These are phyloP conservation scores for Heliothis virescens DNA, from an alignment of 1,140 invertebrate genomes.

Conservation along the genomic window DNA sequence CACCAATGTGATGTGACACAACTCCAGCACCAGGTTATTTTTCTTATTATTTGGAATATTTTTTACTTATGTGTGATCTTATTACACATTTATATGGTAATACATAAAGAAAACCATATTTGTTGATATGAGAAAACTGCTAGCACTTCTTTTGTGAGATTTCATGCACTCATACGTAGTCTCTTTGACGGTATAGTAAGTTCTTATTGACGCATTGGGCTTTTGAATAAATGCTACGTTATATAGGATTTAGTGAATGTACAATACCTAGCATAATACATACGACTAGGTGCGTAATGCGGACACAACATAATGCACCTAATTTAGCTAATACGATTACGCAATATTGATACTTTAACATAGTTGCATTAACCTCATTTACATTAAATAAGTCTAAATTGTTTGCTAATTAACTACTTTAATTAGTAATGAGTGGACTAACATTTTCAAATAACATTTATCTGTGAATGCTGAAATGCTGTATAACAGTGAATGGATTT, in stretches of 20 bases:
- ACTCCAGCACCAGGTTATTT: slow-evolving; percentile 36
- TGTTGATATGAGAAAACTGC: slow-evolving; percentile 50
- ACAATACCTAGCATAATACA: no score
- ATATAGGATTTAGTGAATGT: no score
- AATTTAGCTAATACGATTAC: no score
- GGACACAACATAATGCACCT: neutral
- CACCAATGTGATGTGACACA: slow-evolving; percentile 45
- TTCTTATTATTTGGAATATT: slow-evolving; percentile 59
- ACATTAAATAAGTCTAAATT: neutral
- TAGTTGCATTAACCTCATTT: neutral
- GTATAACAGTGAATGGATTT: neutral
- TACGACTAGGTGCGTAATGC: no score
- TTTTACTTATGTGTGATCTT: slow-evolving; percentile 54
- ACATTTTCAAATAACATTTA: no score
- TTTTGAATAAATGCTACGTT: slow-evolving; percentile 23
- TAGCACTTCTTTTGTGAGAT: slow-evolving; percentile 37
- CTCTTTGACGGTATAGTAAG: slow-evolving; percentile 22
- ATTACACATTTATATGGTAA: slow-evolving; percentile 64
- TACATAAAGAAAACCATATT: slow-evolving; percentile 55
- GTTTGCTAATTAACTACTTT: no score
- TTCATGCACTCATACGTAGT: slow-evolving; percentile 9
- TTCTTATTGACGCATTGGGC: slow-evolving; percentile 23
- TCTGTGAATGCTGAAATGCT: neutral
- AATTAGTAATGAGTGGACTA: no score
- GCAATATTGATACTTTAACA: no score